These are phyloP conservation scores for Poecilia velifera DNA, from an alignment of 2,797 vertebrate species.

Conservation along the genomic window DNA sequence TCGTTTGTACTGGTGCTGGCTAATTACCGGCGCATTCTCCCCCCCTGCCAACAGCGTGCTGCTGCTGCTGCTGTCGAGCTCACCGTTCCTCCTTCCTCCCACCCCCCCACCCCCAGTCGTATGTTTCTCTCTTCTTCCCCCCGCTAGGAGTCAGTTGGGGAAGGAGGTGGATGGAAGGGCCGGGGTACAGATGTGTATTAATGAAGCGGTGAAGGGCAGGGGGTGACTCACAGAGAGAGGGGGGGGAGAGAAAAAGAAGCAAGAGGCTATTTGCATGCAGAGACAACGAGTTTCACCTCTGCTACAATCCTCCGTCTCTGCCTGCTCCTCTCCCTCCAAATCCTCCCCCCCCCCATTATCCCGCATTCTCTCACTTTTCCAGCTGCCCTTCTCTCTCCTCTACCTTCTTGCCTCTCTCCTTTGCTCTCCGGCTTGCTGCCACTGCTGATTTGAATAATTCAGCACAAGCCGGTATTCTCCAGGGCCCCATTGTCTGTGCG, in stretches of 20 bases:
- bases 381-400: constrained; percentile 46
- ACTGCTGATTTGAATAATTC: constrained; percentile 86
- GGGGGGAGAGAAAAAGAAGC: constrained; percentile 50
- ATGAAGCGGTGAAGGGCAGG: constrained; percentile 85
- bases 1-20: constrained; percentile 80
- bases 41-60: constrained; percentile 72
- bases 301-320: constrained; percentile 54
- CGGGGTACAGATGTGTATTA: constrained; percentile 81
- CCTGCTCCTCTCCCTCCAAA: constrained; percentile 50
- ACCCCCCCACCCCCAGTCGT: constrained; percentile 44
- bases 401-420: constrained; percentile 70
- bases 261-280: constrained; percentile 77
- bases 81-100: constrained; percentile 28
- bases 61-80: constrained; percentile 67
- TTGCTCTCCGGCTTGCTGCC: constrained; percentile 81
- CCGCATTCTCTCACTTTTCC: constrained; percentile 57
- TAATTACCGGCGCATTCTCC: constrained; percentile 83
- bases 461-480: constrained; percentile 82
- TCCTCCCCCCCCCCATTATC: constrained; percentile 53
- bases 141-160: constrained; percentile 59
- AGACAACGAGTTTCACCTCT: constrained; percentile 73
- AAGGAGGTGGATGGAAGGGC: constrained; percentile 59
- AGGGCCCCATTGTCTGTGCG: constrained; percentile 83
- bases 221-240: constrained; percentile 74
- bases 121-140: constrained; percentile 60